Evolutionary conservation across 1,140 invertebrate genomes (phyloP).

Genomic region (Armadillidium nasatum): DNA sequence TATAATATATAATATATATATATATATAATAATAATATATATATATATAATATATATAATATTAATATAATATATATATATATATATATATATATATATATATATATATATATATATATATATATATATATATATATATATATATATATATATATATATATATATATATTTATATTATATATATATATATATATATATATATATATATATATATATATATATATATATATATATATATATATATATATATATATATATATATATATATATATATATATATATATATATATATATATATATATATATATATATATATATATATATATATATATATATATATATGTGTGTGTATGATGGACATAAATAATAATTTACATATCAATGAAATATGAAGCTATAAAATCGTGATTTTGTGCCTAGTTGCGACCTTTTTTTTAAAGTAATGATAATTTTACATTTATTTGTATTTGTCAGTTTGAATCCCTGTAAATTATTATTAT

Average conservation of each 20-base stretch:
- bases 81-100: neutral
- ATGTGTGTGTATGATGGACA: no score
- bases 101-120: constrained; percentile 6
- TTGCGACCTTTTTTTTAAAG: no score
- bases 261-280: no score
- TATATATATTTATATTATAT: neutral
- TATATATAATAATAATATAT: neutral
- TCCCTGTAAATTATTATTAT: no score
- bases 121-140: constrained; percentile 6
- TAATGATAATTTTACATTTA: no score
- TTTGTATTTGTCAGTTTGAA: no score
- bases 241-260: neutral
- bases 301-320: neutral
- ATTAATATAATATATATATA: neutral
- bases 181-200: neutral
- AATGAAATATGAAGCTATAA: no score
- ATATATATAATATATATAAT: neutral
- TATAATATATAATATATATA: neutral
- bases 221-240: neutral
- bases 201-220: neutral
- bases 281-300: neutral
- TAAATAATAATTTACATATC: no score
- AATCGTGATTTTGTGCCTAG: no score
- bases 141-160: constrained; percentile 6
- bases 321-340: no score